These are phyloP conservation scores for Pachyseris speciosa DNA, from an alignment of 64 coral and sea anemone species.

Conservation along the genomic window DNA sequence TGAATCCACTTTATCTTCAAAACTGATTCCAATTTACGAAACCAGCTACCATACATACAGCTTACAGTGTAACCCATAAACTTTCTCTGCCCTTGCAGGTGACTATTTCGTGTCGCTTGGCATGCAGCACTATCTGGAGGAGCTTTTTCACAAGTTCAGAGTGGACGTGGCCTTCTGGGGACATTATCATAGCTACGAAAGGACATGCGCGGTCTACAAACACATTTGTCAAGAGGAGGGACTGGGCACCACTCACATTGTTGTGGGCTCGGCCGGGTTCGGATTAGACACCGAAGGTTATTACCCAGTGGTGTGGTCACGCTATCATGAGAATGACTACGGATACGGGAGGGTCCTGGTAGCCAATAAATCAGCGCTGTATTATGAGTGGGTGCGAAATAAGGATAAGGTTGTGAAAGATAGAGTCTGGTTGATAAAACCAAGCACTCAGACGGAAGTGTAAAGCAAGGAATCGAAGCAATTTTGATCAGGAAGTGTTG, in stretches of 20 bases:
- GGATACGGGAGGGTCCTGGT: constrained; percentile 92
- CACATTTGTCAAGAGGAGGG: constrained; percentile 58
- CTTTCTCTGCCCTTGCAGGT: constrained; percentile 45
- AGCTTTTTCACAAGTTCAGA: constrained; percentile 86
- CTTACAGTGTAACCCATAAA: not conserved
- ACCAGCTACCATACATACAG: too few relatives aligned
- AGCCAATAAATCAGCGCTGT: constrained; percentile 70
- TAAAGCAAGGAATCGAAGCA: too few relatives aligned
- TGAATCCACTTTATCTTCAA: too few relatives aligned
- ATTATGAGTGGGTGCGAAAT: constrained; percentile 94
- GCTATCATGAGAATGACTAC: constrained; percentile 71
- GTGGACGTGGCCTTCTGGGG: constrained; percentile 98
- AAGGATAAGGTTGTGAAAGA: constrained; percentile 87
- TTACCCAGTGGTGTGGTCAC: constrained; percentile 74
- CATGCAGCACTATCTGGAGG: constrained; percentile 90
- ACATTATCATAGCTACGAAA: constrained; percentile 97
- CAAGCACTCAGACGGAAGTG: not conserved
- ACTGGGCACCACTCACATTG: constrained; percentile 75
- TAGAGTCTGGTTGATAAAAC: constrained; percentile 81
- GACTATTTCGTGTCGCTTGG: constrained; percentile 85
- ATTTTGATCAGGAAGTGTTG: too few relatives aligned
- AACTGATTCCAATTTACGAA: too few relatives aligned
- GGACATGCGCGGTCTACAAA: constrained; percentile 90
- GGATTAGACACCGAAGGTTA: constrained; percentile 37
- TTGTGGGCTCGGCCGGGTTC: constrained; percentile 86